Conservation (phyloP, 2,888 invertebrate species). For the Vesta saturnalis region DNA sequence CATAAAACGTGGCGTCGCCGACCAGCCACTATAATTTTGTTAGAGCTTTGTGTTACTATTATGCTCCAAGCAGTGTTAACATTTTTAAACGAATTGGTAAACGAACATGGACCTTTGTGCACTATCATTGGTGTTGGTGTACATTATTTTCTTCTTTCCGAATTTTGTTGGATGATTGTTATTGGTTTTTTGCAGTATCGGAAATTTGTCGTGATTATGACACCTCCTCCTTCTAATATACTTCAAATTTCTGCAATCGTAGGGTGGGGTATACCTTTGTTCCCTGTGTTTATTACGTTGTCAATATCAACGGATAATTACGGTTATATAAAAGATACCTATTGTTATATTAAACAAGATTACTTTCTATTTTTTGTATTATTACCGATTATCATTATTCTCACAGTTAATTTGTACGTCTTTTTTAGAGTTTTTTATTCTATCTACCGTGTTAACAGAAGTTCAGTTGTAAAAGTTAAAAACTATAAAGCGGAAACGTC, state of each 20-base stretch:
- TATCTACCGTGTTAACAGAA: constrained; percentile 59
- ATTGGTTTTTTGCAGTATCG: constrained; percentile 72
- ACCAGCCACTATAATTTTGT: constrained; percentile 67
- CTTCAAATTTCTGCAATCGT: constrained; percentile 68
- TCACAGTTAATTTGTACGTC: constrained; percentile 66
- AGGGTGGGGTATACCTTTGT: constrained; percentile 68
- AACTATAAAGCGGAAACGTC: constrained; percentile 65
- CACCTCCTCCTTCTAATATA: constrained; percentile 66
- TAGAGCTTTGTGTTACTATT: constrained; percentile 65
- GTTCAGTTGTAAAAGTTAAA: constrained; percentile 61
- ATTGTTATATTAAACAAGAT: constrained; percentile 65
- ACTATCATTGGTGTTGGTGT: constrained; percentile 66
- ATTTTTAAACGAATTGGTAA: constrained; percentile 52
- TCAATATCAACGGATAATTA: constrained; percentile 26
- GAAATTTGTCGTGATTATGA: constrained; percentile 69
- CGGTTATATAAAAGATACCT: constrained; percentile 54
- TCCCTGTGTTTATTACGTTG: constrained; percentile 60
- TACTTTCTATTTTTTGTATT: constrained; percentile 65
- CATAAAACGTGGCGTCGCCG: constrained; percentile 69
- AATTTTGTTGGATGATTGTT: constrained; percentile 76
- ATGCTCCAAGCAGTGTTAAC: constrained; percentile 61
- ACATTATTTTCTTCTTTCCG: constrained; percentile 70
- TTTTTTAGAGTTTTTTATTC: constrained; percentile 65
- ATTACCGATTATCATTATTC: constrained; percentile 63
- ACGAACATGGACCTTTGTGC: constrained; percentile 61